These are phyloP conservation scores for Xestia ashworthii DNA, from an alignment of 2,888 invertebrate genomes.

Conservation along the genomic window DNA sequence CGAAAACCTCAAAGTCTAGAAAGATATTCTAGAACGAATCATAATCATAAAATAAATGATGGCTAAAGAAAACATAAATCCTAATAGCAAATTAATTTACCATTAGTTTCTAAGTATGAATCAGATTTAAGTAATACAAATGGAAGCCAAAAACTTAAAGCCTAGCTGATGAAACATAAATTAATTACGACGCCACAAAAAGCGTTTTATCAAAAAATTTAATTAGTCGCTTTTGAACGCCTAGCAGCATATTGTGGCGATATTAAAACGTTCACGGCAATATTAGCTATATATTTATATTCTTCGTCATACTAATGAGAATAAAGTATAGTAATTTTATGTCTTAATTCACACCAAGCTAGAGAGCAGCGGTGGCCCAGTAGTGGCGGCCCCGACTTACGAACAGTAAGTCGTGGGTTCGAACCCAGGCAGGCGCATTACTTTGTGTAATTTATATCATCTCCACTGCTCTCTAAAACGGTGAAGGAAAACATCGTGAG, in stretches of 20 bases:
- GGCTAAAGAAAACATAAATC: neutral
- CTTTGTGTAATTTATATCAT: too few relatives aligned
- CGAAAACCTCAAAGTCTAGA: neutral
- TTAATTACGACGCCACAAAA: conserved; percentile 45
- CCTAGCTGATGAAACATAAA: conserved; percentile 30
- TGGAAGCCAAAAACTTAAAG: conserved; percentile 35
- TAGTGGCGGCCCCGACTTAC: too few relatives aligned
- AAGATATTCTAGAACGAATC: neutral
- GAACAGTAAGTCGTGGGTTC: too few relatives aligned
- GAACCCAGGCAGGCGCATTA: too few relatives aligned
- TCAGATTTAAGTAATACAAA: conserved; percentile 15
- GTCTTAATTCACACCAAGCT: neutral
- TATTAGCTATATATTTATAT: conserved; percentile 5
- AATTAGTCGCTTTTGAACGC: conserved; percentile 44
- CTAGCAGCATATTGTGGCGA: conserved; percentile 14
- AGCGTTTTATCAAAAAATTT: conserved; percentile 50
- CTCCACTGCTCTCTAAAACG: too few relatives aligned
- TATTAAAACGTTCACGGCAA: conserved; percentile 43
- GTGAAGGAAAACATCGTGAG: too few relatives aligned
- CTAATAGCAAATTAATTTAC: neutral
- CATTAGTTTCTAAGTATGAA: conserved; percentile 5
- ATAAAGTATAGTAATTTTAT: neutral
- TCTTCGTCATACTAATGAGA: conserved; percentile 5
- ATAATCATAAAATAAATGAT: neutral
- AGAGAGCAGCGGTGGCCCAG: too few relatives aligned